Evolutionary conservation across 2,888 invertebrate species (phyloP), one percentile per base, ranked within the genome.

Genomic region (Bhutanitis thaidina): DNA sequence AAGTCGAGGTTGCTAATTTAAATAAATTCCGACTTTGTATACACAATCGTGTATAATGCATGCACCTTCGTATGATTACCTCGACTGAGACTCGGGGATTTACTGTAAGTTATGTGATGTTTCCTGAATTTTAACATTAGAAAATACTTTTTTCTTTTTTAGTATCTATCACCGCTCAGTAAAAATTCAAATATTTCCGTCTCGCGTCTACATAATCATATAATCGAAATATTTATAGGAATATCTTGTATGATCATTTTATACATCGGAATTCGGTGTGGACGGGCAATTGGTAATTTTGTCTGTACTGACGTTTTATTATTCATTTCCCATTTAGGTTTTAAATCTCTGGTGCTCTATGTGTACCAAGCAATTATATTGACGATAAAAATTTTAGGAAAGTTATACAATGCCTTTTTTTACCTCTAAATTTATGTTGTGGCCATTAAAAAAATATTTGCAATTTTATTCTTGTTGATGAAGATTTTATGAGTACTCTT

Each of bases 21-120:
- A 75, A 76, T 75, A 71, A 71, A 71, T 64, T 66, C 48, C 46
- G 58, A 58, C 68, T 73, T 63, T 54, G 66, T 65, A 64, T 66
- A 62, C 65, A 59, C 47, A 37, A 54, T 37, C 29, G 39, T 9
- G 35, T 32, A n/a, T n/a, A n/a, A n/a, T n/a, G n/a, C 29, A 29
- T 30, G 29, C 32, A 47, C 34, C 14, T 38, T 52, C 36, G 12
- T 43, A 41, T 29, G 14, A 13, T 44, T 10, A 32, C 35, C 20
- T 9, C 13, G 39, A 12, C 16, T 8, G 41, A 30, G 13, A 32
- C 7, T 10, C 32, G 25, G 35, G 45, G 45, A 35, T 46, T 41
- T 41, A 20, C 40, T 32, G 27, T 40, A 12, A 30, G 39, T 29
- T 41, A 35, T 44, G 29, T 13, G 29, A 35, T 41, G 4, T 37